Evolutionary conservation across 2,113 vertebrate genomes (phyloP).

Genomic region (Trinectes maculatus): DNA sequence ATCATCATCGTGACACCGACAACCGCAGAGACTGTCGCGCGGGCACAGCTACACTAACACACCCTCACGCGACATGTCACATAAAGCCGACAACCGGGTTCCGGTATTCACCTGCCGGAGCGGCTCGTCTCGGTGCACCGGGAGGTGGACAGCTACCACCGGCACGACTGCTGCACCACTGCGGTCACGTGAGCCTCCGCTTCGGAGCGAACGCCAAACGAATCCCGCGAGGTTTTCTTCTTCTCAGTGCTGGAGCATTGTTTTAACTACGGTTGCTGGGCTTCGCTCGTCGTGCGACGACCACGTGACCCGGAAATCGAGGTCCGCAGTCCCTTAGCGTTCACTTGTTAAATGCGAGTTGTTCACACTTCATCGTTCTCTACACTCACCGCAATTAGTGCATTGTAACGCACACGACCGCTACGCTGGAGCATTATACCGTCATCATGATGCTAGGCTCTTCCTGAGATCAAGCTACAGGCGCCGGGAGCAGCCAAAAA

Average conservation of each 20-base stretch:
- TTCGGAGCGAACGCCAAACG: conserved; percentile 20
- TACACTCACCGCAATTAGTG: no score
- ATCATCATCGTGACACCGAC: neutral
- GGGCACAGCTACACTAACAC: neutral
- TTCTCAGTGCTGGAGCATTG: neutral
- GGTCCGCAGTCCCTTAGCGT: no score
- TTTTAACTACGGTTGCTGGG: neutral
- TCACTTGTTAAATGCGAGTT: no score
- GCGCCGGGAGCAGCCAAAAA: neutral
- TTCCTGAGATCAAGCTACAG: neutral
- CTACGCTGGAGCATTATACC: no score
- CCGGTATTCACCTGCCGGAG: neutral
- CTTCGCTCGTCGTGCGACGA: neutral
- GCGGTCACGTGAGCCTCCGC: conserved; percentile 7
- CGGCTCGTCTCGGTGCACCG: neutral
- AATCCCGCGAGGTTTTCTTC: no score
- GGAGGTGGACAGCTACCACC: neutral
- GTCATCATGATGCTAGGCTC: neutral
- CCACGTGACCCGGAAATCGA: conserved; percentile 29
- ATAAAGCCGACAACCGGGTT: neutral
- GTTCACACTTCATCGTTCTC: no score
- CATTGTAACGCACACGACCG: no score
- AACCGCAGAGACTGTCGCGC: neutral
- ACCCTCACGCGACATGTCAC: neutral
- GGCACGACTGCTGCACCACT: neutral